phyloP scores from a whole-genome alignment of 2,888 invertebrate species.

The Hylaea fasciaria region DNA sequence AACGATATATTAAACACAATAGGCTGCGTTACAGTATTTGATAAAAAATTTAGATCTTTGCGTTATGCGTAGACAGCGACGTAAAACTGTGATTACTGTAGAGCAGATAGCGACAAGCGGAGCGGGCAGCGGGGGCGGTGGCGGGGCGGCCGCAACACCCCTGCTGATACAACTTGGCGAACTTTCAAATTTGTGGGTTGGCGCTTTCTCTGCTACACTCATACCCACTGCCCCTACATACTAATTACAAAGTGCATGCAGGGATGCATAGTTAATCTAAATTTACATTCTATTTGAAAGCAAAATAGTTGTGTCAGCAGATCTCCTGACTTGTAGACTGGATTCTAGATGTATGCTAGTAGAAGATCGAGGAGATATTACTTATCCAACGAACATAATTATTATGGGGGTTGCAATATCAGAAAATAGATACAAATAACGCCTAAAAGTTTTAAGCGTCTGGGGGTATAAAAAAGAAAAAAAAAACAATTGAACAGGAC shows the following conservation, averaged over 20 bases:
- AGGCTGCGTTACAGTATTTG: too few species aligned
- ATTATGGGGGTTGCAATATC: too few species aligned
- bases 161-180: conserved; percentile 75
- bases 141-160: conserved; percentile 56
- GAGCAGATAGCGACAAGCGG: conserved; percentile 50
- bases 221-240: conserved; percentile 46
- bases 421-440: not conserved
- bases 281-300: not conserved
- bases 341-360: too few species aligned
- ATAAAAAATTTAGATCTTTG: not conserved
- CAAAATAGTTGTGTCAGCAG: not conserved
- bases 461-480: not conserved
- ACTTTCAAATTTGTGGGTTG: conserved; percentile 81
- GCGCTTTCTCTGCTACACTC: conserved; percentile 61
- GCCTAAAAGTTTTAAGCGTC: too few species aligned
- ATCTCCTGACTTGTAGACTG: not conserved
- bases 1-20: too few species aligned
- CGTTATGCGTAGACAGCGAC: not conserved
- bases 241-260: conserved; percentile 45
- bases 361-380: too few species aligned
- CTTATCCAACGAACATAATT: too few species aligned
- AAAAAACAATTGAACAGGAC: not conserved
- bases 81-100: conserved; percentile 29
- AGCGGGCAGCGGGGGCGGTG: conserved; percentile 38
- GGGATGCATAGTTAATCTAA: conserved; percentile 1